Base-by-base conservation (phyloP, 2,113 vertebrate genomes). In the Xiphias gladius region DNA sequence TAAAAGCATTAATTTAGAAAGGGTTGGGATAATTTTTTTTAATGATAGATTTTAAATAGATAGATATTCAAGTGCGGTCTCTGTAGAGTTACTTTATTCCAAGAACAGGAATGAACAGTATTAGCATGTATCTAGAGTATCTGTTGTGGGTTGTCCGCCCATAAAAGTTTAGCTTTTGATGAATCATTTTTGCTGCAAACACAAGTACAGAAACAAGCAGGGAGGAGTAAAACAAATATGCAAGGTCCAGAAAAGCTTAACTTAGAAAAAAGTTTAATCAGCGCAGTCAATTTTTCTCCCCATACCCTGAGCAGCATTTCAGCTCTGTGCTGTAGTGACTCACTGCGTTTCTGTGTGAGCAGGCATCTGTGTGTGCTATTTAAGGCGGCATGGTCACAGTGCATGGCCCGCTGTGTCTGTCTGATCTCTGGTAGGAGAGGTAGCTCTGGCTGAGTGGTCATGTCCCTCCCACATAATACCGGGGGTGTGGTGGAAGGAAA, bases 281-380 rank as follows among this genome's bases (percentile, higher is more conserved):
- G 28, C 22, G 13, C 24, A n/a, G 61, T 48, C 14, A 24, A 35
- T 84, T 87, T 83, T 58, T 70, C 66, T 83, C 54, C 39, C 30
- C 12, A 1, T 57, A 37, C 22, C 22, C n/a, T 20, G 65, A 70
- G 76, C 57, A 26, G 50, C 20, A 59, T 78, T 52, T 66, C 24
- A n/a, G 35, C 54, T 62, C 28, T 11, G 62, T 83, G 78, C 65
- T 20, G 8, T 11, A 19, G 69, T 86, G 88, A 90, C 77, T 88
- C 85, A 90, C 73, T 30, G 63, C 66, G 74, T 32, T 30, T 80
- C 50, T 80, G 74, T 82, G 81, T 90, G 89, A 82, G 79, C 62
- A 26, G 62, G 83, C 74, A 84, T 89, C 79, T 57, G 64, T 82
- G 68, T 76, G 78, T 68, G 64, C 83, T 89, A 83, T 91, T 90